phyloP scores from a whole-genome alignment of 2,113 vertebrate species.

The Alligator sinensis region DNA sequence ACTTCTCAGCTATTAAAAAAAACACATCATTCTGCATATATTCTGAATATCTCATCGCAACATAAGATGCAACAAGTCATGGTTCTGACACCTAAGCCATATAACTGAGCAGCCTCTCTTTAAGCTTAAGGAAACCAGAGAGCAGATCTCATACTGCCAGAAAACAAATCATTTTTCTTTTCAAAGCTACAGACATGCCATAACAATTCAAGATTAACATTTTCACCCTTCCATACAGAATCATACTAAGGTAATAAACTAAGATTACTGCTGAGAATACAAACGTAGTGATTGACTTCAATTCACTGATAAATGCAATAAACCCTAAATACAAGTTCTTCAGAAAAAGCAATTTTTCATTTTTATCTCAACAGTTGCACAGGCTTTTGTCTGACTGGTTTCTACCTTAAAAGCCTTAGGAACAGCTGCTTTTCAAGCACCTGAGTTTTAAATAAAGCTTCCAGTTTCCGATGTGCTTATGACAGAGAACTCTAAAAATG shows the following conservation, averaged over 20 bases:
- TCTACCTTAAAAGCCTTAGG: not conserved
- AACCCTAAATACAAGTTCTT: not conserved
- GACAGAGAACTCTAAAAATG: not conserved
- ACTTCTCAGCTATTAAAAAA: not conserved
- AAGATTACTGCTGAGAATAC: not conserved
- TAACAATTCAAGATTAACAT: slow-evolving; percentile 46
- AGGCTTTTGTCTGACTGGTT: not conserved
- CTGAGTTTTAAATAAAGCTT: not conserved
- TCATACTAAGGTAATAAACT: not conserved
- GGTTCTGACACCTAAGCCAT: not conserved
- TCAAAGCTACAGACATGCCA: not conserved
- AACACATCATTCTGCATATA: not conserved
- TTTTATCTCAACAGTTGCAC: not conserved
- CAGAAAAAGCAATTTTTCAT: not conserved
- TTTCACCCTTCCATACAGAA: slow-evolving; percentile 10
- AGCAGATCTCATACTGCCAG: slow-evolving; percentile 9
- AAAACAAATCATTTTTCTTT: slow-evolving; percentile 28
- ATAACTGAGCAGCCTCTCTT: slow-evolving; percentile 31
- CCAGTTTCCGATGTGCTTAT: not conserved
- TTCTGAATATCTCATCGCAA: not conserved
- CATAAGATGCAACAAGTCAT: not conserved
- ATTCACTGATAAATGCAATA: not conserved
- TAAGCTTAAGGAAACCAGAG: slow-evolving; percentile 35
- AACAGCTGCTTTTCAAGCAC: not conserved
- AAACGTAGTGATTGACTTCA: slow-evolving; percentile 1